A percentile compares a stretch with the other conserved stretches of the same genome.
Conservation (phyloP, 2,113 vertebrate species). For the Strix aluco region DNA sequence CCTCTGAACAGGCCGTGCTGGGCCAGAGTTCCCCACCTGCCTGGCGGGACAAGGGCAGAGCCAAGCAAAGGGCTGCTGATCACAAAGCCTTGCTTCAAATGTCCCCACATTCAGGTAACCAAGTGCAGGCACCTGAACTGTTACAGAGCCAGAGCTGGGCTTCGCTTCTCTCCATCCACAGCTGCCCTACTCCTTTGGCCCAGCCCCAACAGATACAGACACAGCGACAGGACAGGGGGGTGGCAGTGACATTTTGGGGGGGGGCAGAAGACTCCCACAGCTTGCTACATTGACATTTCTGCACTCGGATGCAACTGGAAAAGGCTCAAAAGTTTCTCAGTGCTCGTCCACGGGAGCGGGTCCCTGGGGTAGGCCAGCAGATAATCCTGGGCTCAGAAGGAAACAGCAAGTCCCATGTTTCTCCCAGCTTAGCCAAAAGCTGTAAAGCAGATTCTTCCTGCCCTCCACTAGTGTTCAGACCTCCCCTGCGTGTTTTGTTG, state of each 20-base stretch:
- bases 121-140: background rate
- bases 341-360: background rate
- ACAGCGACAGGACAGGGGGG: background rate
- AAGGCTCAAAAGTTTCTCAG: background rate
- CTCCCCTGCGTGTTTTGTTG: background rate
- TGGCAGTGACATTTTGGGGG: background rate
- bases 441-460: background rate
- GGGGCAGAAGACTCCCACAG: background rate
- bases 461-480: background rate
- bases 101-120: background rate
- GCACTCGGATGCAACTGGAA: background rate
- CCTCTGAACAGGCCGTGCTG: fast-evolving
- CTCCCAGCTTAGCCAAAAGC: background rate
- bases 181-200: background rate
- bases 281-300: fast-evolving
- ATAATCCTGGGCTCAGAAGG: background rate
- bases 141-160: background rate
- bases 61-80: background rate
- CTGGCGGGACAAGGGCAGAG: background rate
- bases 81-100: background rate
- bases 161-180: background rate
- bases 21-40: background rate
- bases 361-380: background rate
- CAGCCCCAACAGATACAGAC: background rate
- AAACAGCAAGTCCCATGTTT: background rate